Percentiles rank a stretch among this genome's conserved stretches.
Evolutionary conservation across 2,797 vertebrate genomes (phyloP).

Genomic region (Delichon dasypus): DNA sequence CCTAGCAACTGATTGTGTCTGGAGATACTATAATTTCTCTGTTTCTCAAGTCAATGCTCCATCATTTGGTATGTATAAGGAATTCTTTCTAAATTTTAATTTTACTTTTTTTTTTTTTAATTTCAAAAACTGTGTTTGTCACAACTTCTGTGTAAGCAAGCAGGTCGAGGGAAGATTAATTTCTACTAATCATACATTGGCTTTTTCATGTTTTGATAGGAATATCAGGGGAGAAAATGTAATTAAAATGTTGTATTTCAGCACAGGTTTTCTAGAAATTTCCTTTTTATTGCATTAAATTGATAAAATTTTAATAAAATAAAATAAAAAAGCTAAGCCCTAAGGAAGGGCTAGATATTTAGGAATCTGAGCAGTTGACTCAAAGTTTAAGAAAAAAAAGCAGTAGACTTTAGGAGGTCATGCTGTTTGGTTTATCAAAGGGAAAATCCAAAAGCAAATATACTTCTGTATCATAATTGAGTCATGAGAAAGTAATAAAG

Average conservation of each 20-base stretch:
- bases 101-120: neutral
- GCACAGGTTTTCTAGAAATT: neutral
- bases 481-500: slow-evolving; percentile 51
- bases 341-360: neutral
- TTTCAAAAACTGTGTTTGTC: neutral
- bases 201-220: neutral
- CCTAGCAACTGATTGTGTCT: slow-evolving; percentile 79
- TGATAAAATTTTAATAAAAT: neutral
- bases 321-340: neutral
- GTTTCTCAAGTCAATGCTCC: slow-evolving; percentile 85
- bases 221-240: neutral
- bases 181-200: neutral
- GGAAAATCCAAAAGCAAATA: slow-evolving; percentile 39
- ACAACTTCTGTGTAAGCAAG: neutral
- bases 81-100: slow-evolving; percentile 9
- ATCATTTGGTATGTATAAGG: slow-evolving; percentile 81
- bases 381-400: neutral
- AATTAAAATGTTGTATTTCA: neutral
- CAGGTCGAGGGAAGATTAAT: slow-evolving; percentile 9
- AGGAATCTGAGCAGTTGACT: neutral
- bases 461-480: slow-evolving; percentile 15
- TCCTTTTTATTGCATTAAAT: neutral
- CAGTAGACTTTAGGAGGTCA: neutral
- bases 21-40: slow-evolving; percentile 92
- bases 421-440: slow-evolving; percentile 8